These are phyloP conservation scores for Anseranas semipalmata DNA, from an alignment of 2,113 vertebrate genomes.

Conservation along the genomic window DNA sequence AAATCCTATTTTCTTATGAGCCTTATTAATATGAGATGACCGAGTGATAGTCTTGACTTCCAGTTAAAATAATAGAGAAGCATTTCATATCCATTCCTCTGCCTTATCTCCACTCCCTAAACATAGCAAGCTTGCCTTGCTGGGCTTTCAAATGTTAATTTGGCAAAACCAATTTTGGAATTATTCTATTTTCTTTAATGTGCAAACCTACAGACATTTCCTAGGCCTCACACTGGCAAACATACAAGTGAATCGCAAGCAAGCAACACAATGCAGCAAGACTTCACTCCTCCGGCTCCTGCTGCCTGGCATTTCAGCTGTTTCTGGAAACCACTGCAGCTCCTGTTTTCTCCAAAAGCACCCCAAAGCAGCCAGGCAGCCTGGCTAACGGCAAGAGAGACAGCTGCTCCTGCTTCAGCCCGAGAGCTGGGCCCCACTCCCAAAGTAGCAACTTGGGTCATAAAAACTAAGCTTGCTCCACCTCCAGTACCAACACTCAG, in stretches of 20 bases:
- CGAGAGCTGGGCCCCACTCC: not conserved
- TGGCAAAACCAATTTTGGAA: not conserved
- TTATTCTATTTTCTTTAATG: not conserved
- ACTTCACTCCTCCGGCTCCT: not conserved
- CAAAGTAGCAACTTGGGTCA: not conserved
- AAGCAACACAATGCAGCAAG: not conserved
- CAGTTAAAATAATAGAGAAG: not conserved
- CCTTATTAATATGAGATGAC: conserved; percentile 53
- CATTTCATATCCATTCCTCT: not conserved
- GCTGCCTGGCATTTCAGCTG: not conserved
- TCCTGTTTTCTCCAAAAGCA: not conserved
- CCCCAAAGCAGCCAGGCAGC: not conserved
- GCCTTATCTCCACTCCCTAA: not conserved
- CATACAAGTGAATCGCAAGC: not conserved
- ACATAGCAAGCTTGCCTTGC: not conserved
- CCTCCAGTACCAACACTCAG: not conserved
- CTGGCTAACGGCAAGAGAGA: not conserved
- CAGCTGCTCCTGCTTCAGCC: not conserved
- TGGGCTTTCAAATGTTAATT: conserved; percentile 17
- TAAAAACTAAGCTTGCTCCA: not conserved
- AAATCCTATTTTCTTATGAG: conserved; percentile 67
- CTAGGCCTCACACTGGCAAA: not conserved
- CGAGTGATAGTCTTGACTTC: not conserved
- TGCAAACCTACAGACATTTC: not conserved
- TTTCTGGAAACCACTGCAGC: not conserved